Conservation (phyloP, 2,797 vertebrate species). For the Oreochromis grahami region DNA sequence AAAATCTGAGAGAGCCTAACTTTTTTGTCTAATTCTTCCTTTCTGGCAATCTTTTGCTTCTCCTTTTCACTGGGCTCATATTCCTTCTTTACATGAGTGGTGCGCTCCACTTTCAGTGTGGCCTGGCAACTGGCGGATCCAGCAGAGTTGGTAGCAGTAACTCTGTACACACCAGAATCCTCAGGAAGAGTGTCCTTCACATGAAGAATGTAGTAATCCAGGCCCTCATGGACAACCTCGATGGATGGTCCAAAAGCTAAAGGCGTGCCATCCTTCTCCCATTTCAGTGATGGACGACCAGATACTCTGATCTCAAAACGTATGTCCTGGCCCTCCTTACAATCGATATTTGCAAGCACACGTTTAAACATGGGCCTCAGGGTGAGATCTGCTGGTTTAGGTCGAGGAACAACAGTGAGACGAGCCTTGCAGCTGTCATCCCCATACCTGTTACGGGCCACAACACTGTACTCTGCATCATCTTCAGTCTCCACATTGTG, state of each 20-base stretch:
- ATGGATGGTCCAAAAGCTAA: slow-evolving; percentile 90
- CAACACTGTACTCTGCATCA: slow-evolving; percentile 92
- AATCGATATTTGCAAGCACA: slow-evolving; percentile 92
- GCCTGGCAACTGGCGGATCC: slow-evolving; percentile 98
- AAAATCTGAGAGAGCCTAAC: slow-evolving; percentile 92
- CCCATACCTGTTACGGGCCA: slow-evolving; percentile 92
- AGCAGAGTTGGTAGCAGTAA: slow-evolving; percentile 95
- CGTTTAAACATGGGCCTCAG: slow-evolving; percentile 99
- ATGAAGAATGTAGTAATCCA: slow-evolving; percentile 96
- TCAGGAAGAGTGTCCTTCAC: slow-evolving; percentile 91
- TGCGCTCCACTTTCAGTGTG: slow-evolving; percentile 88
- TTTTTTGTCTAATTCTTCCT: slow-evolving; percentile 90
- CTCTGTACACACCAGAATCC: slow-evolving; percentile 95
- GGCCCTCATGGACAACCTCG: slow-evolving; percentile 94
- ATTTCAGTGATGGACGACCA: slow-evolving; percentile 87
- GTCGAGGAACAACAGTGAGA: slow-evolving; percentile 87
- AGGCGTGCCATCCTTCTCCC: slow-evolving; percentile 96
- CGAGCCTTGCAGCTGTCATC: slow-evolving; percentile 98
- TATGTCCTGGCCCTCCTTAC: slow-evolving; percentile 89
- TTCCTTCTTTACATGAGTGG: slow-evolving; percentile 88
- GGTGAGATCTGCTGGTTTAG: slow-evolving; percentile 89
- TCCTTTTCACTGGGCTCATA: slow-evolving; percentile 82
- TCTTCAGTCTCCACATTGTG: slow-evolving; percentile 84
- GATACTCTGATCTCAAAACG: slow-evolving; percentile 98
- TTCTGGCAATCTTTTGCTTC: slow-evolving; percentile 64